These are phyloP conservation scores for Meleagris gallopavo DNA, from an alignment of 2,113 vertebrate species.

Conservation along the genomic window DNA sequence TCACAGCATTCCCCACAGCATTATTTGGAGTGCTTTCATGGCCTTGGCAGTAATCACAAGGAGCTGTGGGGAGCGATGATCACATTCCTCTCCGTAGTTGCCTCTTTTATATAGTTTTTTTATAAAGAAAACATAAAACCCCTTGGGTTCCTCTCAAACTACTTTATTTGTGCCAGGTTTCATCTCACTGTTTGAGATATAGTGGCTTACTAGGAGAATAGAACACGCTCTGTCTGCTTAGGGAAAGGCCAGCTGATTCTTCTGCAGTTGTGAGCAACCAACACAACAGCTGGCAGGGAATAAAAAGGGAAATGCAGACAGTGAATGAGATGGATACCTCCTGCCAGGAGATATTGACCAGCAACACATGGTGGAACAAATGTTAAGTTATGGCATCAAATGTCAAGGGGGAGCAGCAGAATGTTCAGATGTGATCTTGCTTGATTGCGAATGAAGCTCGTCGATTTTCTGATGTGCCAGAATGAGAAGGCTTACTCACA, in stretches of 20 bases:
- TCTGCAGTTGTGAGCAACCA: slow-evolving; percentile 33
- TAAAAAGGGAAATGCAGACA: slow-evolving; percentile 25
- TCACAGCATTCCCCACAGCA: slow-evolving; percentile 61
- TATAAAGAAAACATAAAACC: not conserved
- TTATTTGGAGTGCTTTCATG: slow-evolving; percentile 63
- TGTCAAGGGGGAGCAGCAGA: slow-evolving; percentile 12
- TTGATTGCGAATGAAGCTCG: not conserved
- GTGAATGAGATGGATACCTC: not conserved
- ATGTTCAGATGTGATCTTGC: not conserved
- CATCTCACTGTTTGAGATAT: not conserved
- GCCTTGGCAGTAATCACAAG: slow-evolving; percentile 58
- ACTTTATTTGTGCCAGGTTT: not conserved
- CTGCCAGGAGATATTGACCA: slow-evolving; percentile 55
- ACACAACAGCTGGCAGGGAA: slow-evolving; percentile 34
- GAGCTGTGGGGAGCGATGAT: slow-evolving; percentile 39
- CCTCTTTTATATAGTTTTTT: not conserved
- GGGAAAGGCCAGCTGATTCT: not conserved
- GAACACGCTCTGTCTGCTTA: not conserved
- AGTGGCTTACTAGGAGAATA: not conserved
- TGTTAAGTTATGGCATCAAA: slow-evolving; percentile 47
- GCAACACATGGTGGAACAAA: slow-evolving; percentile 68
- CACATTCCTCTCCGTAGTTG: not conserved
- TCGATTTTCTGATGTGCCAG: not conserved
- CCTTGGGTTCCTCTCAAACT: not conserved
- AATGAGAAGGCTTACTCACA: not conserved